A percentile compares a stretch with the other conserved stretches of the same genome.
These are phyloP conservation scores for Halcyon chelicuti DNA, from an alignment of 2,797 vertebrate genomes.

Conservation along the genomic window DNA sequence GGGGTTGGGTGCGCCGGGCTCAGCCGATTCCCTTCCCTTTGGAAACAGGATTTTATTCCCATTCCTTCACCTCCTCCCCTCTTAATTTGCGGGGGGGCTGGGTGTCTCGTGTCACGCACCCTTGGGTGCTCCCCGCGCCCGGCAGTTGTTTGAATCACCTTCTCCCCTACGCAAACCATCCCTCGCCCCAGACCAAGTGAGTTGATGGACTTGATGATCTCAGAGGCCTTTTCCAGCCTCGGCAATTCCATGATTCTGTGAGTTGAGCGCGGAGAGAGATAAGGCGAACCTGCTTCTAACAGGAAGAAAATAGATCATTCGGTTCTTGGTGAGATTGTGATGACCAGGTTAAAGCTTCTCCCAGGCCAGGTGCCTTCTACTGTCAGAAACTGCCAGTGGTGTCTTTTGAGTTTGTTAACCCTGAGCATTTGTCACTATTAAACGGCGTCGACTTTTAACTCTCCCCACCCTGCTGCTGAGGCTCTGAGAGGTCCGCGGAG, in stretches of 20 bases:
- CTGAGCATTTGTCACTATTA: not conserved
- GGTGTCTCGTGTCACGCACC: not conserved
- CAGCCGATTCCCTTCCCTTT: not conserved
- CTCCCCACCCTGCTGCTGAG: not conserved
- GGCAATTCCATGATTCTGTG: not conserved
- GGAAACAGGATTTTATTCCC: accelerated
- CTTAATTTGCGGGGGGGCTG: not conserved
- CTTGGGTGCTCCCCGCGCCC: accelerated
- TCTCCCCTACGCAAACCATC: not conserved
- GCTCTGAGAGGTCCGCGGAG: not conserved
- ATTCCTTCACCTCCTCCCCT: not conserved
- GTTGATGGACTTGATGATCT: too few species aligned
- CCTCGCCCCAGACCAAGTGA: not conserved
- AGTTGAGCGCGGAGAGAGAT: accelerated
- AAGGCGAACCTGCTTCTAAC: not conserved
- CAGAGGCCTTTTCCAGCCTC: too few species aligned
- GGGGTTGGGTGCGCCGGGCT: not conserved
- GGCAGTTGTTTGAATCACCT: not conserved
- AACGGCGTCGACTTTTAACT: accelerated
- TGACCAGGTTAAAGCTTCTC: not conserved
- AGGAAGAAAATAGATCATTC: not conserved
- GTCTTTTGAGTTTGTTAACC: not conserved
- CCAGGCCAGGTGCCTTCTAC: not conserved
- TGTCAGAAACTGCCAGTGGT: not conserved
- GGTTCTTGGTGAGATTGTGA: not conserved